A percentile compares a stretch with the other conserved stretches of the same genome.
These are phyloP conservation scores for Episyrphus balteatus DNA, from an alignment of 1,140 invertebrate species.

Conservation along the genomic window DNA sequence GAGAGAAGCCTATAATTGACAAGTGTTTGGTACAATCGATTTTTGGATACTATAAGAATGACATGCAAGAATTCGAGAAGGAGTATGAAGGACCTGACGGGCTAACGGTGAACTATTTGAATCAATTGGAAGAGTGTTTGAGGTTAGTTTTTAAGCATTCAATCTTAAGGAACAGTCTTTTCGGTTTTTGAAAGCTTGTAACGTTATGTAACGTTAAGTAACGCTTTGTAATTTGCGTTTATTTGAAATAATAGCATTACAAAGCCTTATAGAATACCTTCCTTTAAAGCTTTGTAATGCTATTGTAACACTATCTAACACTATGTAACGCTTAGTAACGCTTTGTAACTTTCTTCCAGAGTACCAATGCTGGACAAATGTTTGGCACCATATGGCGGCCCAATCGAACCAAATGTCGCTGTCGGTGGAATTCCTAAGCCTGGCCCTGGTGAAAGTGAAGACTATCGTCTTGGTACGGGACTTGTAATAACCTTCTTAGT, in stretches of 20 bases:
- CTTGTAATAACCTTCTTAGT: constrained; percentile 69
- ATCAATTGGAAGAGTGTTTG: constrained; percentile 39
- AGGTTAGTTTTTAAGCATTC: constrained; percentile 23
- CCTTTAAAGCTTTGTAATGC: too few species aligned
- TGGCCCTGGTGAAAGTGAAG: constrained; percentile 21
- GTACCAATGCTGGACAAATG: constrained; percentile 53
- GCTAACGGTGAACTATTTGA: constrained; percentile 37
- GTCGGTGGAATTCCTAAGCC: constrained; percentile 57
- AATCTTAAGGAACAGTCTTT: neutral
- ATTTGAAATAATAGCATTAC: too few species aligned
- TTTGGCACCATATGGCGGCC: constrained; percentile 70
- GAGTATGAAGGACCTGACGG: constrained; percentile 19
- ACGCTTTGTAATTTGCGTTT: too few species aligned
- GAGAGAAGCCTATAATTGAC: constrained; percentile 41
- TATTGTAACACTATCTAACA: too few species aligned
- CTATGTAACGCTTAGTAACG: too few species aligned
- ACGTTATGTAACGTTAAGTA: neutral
- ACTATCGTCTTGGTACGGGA: constrained; percentile 48
- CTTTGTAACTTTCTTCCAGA: constrained; percentile 37
- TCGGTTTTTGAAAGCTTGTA: neutral
- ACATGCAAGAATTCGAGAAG: constrained; percentile 40
- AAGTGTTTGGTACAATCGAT: constrained; percentile 72
- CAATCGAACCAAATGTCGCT: constrained; percentile 68
- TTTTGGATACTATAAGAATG: constrained; percentile 68
- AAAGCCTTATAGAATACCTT: too few species aligned